Percentiles rank a stretch among this genome's conserved stretches.
Evolutionary conservation across 2,888 invertebrate genomes (phyloP).

Genomic region (Barypeithes pellucidus): DNA sequence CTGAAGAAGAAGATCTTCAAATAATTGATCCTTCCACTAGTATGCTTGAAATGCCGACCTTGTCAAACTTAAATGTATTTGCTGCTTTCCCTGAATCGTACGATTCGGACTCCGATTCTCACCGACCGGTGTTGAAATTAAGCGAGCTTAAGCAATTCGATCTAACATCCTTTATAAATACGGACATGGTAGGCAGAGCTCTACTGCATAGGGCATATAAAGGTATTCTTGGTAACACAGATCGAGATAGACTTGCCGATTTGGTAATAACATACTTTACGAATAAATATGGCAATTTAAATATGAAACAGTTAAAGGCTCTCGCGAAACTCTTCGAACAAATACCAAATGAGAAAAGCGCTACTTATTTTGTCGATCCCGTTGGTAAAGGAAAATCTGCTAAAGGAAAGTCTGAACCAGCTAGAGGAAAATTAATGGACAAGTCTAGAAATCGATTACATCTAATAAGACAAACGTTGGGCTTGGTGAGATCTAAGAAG

Average conservation of each 20-base stretch:
- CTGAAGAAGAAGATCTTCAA: slow-evolving; percentile 1
- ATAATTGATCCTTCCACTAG: slow-evolving; percentile 6
- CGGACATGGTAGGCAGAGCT: slow-evolving; percentile 13
- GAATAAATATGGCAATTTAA: slow-evolving; percentile 21
- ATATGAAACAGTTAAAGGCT: slow-evolving; percentile 17
- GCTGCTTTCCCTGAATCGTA: background rate
- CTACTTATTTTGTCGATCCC: slow-evolving; percentile 17
- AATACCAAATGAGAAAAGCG: slow-evolving; percentile 28
- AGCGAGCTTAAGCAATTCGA: slow-evolving; percentile 16
- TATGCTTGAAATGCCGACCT: background rate
- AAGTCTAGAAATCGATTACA: slow-evolving; percentile 15
- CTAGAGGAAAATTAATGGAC: slow-evolving; percentile 27
- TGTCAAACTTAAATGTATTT: background rate
- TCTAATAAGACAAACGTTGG: slow-evolving; percentile 7
- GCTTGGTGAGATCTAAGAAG: slow-evolving; percentile 21
- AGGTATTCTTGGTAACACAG: slow-evolving; percentile 20
- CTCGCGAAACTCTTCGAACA: slow-evolving; percentile 20
- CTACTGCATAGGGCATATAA: slow-evolving; percentile 19
- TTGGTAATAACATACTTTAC: slow-evolving; percentile 22
- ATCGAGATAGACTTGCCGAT: slow-evolving; percentile 26
- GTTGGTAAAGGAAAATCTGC: slow-evolving; percentile 18
- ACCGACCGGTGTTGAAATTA: background rate
- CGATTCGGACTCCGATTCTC: slow-evolving; percentile 6
- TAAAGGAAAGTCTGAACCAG: slow-evolving; percentile 31
- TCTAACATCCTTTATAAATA: slow-evolving; percentile 14